Evolutionary conservation across 2,797 vertebrate genomes (phyloP).

Genomic region (Poecile montanus): DNA sequence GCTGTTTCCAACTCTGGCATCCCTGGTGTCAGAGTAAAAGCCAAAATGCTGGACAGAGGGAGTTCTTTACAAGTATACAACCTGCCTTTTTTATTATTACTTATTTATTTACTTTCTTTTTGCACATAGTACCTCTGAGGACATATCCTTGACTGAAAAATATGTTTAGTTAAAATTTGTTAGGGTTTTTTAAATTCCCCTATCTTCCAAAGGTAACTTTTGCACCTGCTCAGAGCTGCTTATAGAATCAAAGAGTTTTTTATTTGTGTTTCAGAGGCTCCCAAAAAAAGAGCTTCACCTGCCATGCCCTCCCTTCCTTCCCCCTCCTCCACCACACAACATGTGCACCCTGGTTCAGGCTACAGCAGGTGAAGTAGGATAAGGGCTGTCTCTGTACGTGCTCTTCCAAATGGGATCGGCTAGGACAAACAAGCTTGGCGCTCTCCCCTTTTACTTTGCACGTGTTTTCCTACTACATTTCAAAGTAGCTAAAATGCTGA

Average conservation of each 20-base stretch:
- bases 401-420: not conserved
- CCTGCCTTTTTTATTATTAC: too few species aligned
- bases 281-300: not conserved
- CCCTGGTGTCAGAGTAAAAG: not conserved
- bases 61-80: not conserved
- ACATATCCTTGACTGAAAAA: not conserved
- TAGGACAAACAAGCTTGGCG: too few species aligned
- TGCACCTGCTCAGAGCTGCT: not conserved
- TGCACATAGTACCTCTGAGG: not conserved
- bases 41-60: not conserved
- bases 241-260: not conserved
- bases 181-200: not conserved
- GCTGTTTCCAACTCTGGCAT: not conserved
- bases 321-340: not conserved
- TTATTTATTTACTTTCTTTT: not conserved
- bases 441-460: not conserved
- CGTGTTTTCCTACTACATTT: not conserved
- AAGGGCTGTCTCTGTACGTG: rapidly evolving
- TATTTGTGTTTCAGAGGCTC: not conserved
- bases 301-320: not conserved
- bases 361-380: not conserved
- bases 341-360: not conserved
- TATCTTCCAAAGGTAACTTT: not conserved
- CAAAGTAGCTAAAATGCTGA: not conserved
- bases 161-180: not conserved